phyloP scores from a whole-genome alignment of 2,113 vertebrate species.

The Pelecanus crispus region DNA sequence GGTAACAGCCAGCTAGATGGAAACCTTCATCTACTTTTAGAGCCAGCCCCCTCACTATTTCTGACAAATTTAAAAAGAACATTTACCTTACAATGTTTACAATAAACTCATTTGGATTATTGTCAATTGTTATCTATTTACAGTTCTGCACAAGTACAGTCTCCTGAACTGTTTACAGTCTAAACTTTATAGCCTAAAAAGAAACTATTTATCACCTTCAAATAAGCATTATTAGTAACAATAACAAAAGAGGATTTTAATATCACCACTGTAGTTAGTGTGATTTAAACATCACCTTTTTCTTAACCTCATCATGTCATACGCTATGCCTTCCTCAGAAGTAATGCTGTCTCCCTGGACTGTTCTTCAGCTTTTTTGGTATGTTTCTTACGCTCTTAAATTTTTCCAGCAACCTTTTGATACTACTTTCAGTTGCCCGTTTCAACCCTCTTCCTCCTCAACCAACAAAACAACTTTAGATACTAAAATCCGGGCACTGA shows the following conservation, averaged over 20 bases:
- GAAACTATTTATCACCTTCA: neutral
- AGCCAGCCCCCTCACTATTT: neutral
- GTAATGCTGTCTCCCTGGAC: neutral
- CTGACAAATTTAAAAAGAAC: neutral
- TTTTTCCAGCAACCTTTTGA: neutral
- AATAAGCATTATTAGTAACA: neutral
- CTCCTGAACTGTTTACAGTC: neutral
- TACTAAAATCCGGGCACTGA: neutral
- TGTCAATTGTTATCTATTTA: neutral
- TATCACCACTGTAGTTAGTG: neutral
- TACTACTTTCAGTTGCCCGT: neutral
- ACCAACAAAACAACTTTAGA: neutral
- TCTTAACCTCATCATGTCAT: neutral
- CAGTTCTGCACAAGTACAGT: neutral
- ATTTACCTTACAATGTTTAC: neutral
- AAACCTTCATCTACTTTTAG: neutral
- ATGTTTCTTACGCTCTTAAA: rapidly evolving
- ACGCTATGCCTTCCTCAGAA: neutral
- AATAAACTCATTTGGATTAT: neutral
- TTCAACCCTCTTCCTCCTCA: neutral
- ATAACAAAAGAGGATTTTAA: neutral
- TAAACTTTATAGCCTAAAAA: neutral
- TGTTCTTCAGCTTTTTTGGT: neutral
- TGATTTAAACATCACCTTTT: neutral
- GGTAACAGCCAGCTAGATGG: neutral